Percentiles rank a stretch among this genome's conserved stretches.
Conservation (phyloP, 2,888 invertebrate genomes). For the Eupithecia vulgata region DNA sequence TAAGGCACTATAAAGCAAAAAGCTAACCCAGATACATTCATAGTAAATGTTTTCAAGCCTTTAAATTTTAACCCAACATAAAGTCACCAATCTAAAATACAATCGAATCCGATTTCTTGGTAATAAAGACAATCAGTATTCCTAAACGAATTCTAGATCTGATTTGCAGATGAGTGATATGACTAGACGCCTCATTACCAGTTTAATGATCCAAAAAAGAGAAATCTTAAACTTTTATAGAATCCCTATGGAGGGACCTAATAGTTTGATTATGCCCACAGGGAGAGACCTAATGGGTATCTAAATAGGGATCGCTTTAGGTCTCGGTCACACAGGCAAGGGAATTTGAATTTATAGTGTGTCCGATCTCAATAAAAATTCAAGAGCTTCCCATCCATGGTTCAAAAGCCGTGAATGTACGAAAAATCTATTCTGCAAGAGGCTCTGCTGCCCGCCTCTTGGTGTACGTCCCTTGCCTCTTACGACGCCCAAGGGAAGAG, state of each 20-base stretch:
- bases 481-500: no score
- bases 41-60: background rate
- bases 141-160: background rate
- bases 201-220: background rate
- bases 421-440: no score
- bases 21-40: background rate
- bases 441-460: no score
- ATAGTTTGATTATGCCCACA: constrained; percentile 14
- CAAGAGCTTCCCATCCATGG: no score
- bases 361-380: no score
- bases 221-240: background rate
- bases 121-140: background rate
- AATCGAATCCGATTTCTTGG: background rate
- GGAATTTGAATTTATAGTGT: background rate
- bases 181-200: background rate
- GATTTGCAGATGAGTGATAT: background rate
- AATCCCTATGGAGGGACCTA: background rate
- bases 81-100: background rate
- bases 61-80: background rate
- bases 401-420: no score
- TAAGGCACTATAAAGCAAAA: no score
- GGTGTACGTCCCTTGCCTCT: no score
- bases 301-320: constrained; percentile 18
- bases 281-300: constrained; percentile 16
- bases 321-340: background rate